Base-by-base conservation (phyloP, 1,140 invertebrate species). In the Euwallacea similis region DNA sequence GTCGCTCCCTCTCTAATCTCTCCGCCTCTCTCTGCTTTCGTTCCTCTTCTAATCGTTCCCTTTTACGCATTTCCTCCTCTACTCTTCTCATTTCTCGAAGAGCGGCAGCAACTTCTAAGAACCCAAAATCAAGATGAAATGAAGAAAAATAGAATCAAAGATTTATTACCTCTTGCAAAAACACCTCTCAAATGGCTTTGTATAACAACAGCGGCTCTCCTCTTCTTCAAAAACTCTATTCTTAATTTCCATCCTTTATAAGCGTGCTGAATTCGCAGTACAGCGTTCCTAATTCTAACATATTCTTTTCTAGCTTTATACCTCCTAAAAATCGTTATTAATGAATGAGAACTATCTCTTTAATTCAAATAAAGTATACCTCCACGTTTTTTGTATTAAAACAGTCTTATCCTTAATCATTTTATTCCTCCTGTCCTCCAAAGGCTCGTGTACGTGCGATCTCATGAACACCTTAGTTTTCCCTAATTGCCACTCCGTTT, bases 381-480 rank as follows among this genome's bases (percentile, higher is more conserved):
- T 61, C 67, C 67, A 69, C 11, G 83, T 87, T 78, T 90, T 93
- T 80, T 98, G 95, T 78, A 97, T 92, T 10, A 88, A 82, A 8
- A 93, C 82, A 0, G 94, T 92, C 73, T 89, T 92, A 0, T 83
- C 82, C 47, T 86, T 87, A 15, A 95, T 82, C 42, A 95, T 84
- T 50, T 86, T 83, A 70, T 89, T 90, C 67, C 93, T 82, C 6
- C 83, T 84, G 69, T 96, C 93, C 81, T 98, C 96, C 0, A 98
- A 83, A 0, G 93, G 92, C 77, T 96, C 93, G 81, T 96, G 92
- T 15, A 94, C 91, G 61, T 88, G 89, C 58, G 88, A 91, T 61
- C 94, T 84, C 72, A 98, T 85, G 81, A 98, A 96, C 53, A 98
- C 90, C 84, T 96, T 97, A 2, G 88, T 91, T 81, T 91, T 92